Conservation (phyloP, 92 coral and sea anemone species). For the Paramuricea clavata region DNA sequence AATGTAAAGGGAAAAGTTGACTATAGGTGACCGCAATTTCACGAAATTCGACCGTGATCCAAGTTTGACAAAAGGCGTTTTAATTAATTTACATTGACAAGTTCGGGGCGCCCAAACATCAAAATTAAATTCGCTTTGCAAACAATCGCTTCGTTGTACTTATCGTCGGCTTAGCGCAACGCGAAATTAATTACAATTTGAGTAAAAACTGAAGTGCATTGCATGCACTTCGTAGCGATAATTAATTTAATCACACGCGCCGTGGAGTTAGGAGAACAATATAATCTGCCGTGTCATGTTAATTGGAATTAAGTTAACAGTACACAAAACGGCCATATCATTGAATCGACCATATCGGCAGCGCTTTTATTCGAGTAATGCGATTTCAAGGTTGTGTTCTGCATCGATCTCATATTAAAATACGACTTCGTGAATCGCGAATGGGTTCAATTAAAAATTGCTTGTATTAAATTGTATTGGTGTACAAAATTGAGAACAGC, state of each 20-base stretch:
- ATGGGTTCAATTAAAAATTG: not conserved
- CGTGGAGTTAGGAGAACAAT: not conserved
- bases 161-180: conserved; percentile 8
- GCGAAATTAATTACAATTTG: conserved; percentile 34
- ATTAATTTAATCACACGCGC: conserved; percentile 9
- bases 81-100: conserved; percentile 41
- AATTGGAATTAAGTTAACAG: conserved; percentile 8
- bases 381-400: not conserved
- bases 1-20: not conserved
- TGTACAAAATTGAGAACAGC: not conserved
- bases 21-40: not conserved
- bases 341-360: not conserved
- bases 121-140: conserved; percentile 12
- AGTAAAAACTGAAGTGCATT: conserved; percentile 12
- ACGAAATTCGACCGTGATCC: not conserved
- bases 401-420: not conserved
- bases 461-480: conserved; percentile 17
- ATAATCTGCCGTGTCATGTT: not conserved
- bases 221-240: not conserved
- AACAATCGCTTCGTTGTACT: conserved; percentile 6
- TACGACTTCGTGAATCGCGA: not conserved
- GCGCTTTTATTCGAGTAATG: not conserved
- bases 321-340: conserved; percentile 7
- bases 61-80: not conserved
- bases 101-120: conserved; percentile 9